A percentile compares a stretch with the other conserved stretches of the same genome.
These are phyloP conservation scores for Arenicola marina DNA, from an alignment of 2,888 invertebrate species.

Conservation along the genomic window DNA sequence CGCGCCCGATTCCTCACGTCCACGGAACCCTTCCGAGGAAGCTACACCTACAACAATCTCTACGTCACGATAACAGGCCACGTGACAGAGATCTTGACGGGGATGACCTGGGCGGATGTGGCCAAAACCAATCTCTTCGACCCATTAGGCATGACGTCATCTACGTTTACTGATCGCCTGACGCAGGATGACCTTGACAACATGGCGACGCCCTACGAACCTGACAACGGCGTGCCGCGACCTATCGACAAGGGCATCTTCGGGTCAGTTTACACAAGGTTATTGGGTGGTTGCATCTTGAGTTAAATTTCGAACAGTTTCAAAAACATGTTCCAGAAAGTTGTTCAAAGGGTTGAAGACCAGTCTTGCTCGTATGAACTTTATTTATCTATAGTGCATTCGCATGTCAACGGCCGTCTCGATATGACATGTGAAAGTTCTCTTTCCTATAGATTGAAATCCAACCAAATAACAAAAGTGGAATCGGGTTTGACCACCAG, in stretches of 20 bases:
- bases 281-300: too few relatives aligned
- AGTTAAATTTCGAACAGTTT: too few relatives aligned
- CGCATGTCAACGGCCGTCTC: too few relatives aligned
- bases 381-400: too few relatives aligned
- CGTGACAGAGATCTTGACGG: neutral
- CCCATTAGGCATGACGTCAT: neutral
- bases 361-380: too few relatives aligned
- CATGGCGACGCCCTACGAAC: neutral
- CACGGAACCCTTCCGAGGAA: neutral
- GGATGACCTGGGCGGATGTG: neutral
- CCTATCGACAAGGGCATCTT: neutral
- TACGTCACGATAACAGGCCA: neutral
- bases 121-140: neutral
- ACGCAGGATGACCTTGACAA: neutral
- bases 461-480: too few relatives aligned
- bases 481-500: too few relatives aligned
- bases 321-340: too few relatives aligned
- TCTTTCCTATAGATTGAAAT: too few relatives aligned
- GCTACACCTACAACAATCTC: neutral
- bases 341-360: too few relatives aligned
- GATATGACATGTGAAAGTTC: too few relatives aligned
- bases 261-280: too few relatives aligned
- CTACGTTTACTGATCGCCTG: neutral
- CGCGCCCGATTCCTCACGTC: neutral
- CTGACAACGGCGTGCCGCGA: neutral